Conservation (phyloP, 2,888 invertebrate genomes). For the Romanomermis culicivorax region DNA sequence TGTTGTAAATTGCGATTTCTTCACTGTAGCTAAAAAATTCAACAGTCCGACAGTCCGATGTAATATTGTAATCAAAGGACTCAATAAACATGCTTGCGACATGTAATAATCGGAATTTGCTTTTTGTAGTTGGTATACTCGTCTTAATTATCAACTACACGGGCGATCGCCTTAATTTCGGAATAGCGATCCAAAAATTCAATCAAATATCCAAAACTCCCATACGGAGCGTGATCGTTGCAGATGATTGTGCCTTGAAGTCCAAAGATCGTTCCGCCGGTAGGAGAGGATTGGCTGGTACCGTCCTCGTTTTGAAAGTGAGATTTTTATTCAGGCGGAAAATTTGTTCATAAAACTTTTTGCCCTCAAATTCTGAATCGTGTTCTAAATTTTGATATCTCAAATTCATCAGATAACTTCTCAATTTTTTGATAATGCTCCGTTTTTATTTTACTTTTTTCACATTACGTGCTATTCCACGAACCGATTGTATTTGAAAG, state of each 20-base stretch:
- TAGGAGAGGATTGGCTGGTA: conserved; percentile 41
- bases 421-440: no score
- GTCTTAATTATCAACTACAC: conserved; percentile 54
- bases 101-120: no score
- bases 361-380: neutral
- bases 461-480: no score
- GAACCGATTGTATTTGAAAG: no score
- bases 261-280: conserved; percentile 37
- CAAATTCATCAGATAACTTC: no score
- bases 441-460: no score
- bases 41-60: no score
- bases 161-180: conserved; percentile 56
- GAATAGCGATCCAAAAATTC: conserved; percentile 53
- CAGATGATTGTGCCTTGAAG: conserved; percentile 46
- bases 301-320: conserved; percentile 36
- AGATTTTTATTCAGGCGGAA: conserved; percentile 1
- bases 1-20: no score
- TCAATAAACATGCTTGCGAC: no score
- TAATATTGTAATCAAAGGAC: no score
- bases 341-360: neutral
- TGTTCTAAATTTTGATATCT: conserved; percentile 3
- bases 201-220: conserved; percentile 36
- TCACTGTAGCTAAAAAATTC: no score
- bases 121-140: conserved; percentile 39
- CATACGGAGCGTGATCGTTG: conserved; percentile 38